Evolutionary conservation across 2,113 vertebrate genomes (phyloP).

Genomic region (Clarias macrocephalus): DNA sequence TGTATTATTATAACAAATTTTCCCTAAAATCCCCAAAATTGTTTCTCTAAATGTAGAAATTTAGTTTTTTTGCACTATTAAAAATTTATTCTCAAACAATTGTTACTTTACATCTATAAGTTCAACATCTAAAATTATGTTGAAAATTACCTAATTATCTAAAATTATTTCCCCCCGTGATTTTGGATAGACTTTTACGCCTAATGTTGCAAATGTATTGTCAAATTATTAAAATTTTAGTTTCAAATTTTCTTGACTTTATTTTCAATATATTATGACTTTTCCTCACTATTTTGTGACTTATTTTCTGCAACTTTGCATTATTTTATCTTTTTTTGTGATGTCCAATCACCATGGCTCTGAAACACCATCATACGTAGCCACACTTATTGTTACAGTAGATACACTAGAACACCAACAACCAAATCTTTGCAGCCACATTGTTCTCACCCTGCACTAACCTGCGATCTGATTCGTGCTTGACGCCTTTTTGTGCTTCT

Average conservation of each 20-base stretch:
- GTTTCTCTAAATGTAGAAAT: too few species aligned
- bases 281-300: not conserved
- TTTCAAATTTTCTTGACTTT: not conserved
- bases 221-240: not conserved
- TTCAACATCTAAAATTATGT: too few species aligned
- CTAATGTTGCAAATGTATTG: not conserved
- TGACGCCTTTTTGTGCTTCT: not conserved
- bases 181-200: not conserved
- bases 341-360: not conserved
- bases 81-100: too few species aligned
- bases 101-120: too few species aligned
- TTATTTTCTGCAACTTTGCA: not conserved
- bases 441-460: not conserved
- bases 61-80: too few species aligned
- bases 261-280: not conserved
- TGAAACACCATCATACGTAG: not conserved
- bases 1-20: too few species aligned
- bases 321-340: not conserved
- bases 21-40: too few species aligned
- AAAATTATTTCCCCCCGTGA: too few species aligned
- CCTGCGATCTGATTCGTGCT: not conserved
- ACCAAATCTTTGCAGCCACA: not conserved
- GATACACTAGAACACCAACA: not conserved
- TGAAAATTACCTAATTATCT: too few species aligned
- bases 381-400: not conserved